phyloP scores from a whole-genome alignment of 2,113 vertebrate genomes.

The Cnemophilus loriae region DNA sequence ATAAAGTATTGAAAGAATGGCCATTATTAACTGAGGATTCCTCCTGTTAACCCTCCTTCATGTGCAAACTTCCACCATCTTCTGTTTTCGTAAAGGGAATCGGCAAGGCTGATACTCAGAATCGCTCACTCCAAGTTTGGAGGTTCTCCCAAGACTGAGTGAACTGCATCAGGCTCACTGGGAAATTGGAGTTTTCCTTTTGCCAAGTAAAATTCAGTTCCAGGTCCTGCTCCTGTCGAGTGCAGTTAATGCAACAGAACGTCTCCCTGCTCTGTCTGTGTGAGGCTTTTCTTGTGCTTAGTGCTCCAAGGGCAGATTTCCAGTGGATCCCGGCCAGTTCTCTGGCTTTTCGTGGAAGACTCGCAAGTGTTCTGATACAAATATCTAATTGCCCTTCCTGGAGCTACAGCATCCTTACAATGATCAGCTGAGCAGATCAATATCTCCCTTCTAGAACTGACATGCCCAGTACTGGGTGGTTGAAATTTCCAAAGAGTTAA shows the following conservation, averaged over 20 bases:
- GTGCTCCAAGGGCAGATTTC: neutral
- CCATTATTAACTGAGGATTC: neutral
- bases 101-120: neutral
- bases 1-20: neutral
- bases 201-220: neutral
- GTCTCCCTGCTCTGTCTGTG: neutral
- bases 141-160: neutral
- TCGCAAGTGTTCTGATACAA: neutral
- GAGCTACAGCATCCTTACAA: neutral
- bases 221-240: neutral
- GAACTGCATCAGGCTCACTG: neutral
- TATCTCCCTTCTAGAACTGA: neutral
- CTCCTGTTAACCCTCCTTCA: neutral
- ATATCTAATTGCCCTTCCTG: neutral
- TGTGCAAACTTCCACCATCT: neutral
- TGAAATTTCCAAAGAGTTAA: neutral
- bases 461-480: neutral
- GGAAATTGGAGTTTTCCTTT: neutral
- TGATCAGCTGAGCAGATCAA: neutral
- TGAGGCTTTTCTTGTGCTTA: neutral
- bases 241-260: neutral
- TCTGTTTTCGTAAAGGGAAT: neutral
- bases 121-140: neutral
- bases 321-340: neutral
- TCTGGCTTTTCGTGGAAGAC: neutral